Evolutionary conservation across 2,797 vertebrate species (phyloP).

Genomic region (Gorsachius magnificus): DNA sequence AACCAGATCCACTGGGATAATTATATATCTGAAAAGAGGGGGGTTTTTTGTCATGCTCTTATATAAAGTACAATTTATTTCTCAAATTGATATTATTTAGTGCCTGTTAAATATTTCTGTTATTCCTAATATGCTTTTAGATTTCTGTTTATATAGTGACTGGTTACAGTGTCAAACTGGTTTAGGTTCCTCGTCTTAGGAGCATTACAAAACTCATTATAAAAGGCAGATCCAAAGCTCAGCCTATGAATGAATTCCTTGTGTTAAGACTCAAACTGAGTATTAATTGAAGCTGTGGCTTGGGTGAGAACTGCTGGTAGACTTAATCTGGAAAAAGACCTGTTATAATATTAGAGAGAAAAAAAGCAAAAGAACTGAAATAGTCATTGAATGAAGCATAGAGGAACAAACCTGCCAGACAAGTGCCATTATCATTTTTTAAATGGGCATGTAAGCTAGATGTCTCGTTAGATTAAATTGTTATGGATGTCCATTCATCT

Average conservation of each 20-base stretch:
- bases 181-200: background rate
- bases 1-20: background rate
- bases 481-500: slow-evolving; percentile 50
- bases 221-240: background rate
- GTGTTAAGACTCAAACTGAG: background rate
- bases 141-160: background rate
- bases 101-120: background rate
- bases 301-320: background rate
- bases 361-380: background rate
- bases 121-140: background rate
- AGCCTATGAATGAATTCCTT: background rate
- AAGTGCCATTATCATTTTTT: slow-evolving; percentile 49
- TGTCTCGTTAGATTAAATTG: slow-evolving; percentile 51
- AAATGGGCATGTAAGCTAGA: slow-evolving; percentile 39
- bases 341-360: background rate
- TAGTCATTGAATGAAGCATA: background rate
- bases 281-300: slow-evolving; percentile 31
- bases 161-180: background rate
- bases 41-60: background rate
- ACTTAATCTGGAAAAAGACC: background rate
- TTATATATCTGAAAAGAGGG: background rate
- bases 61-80: background rate
- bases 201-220: background rate
- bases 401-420: slow-evolving; percentile 48
- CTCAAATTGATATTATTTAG: background rate